These are phyloP conservation scores for Raillietiella orientalis DNA, from an alignment of 2,888 invertebrate species.

Conservation along the genomic window DNA sequence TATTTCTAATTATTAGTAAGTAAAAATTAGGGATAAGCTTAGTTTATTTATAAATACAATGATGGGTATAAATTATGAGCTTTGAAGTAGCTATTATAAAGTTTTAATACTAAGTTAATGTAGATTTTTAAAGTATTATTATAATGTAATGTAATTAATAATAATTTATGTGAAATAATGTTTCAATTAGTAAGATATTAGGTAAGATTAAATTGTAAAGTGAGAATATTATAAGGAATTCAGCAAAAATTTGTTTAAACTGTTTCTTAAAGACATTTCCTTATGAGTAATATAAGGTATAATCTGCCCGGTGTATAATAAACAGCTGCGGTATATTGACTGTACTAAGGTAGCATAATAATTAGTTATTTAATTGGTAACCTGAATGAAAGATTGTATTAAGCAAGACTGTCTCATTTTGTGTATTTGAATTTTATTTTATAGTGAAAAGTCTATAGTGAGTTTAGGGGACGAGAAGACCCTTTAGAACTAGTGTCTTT, in stretches of 20 bases:
- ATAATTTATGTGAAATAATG: too few species aligned
- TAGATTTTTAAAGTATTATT: conserved; percentile 2
- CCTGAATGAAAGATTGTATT: conserved; percentile 38
- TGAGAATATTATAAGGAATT: conserved; percentile 3
- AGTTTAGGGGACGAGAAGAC: conserved; percentile 37
- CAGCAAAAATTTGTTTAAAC: conserved; percentile 8
- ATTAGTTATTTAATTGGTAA: conserved; percentile 43
- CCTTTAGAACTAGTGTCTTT: conserved; percentile 26
- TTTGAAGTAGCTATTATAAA: conserved; percentile 2
- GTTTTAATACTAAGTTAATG: conserved; percentile 1
- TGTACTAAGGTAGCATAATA: conserved; percentile 50
- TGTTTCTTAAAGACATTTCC: conserved; percentile 48
- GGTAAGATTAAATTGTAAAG: too few species aligned
- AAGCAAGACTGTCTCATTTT: conserved; percentile 21
- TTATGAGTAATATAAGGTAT: conserved; percentile 25
- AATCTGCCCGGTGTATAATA: conserved; percentile 34
- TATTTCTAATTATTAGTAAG: conserved; percentile 2
- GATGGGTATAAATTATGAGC: conserved; percentile 1
- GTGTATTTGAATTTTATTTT: conserved; percentile 19
- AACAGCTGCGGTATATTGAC: conserved; percentile 46
- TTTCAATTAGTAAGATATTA: conserved; percentile 2
- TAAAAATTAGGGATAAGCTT: conserved; percentile 1
- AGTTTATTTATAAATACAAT: conserved; percentile 2
- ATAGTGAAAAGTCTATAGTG: conserved; percentile 30
- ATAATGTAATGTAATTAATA: conserved; percentile 4